Conservation (phyloP, 2,888 invertebrate genomes). For the Abrostola tripartita region DNA sequence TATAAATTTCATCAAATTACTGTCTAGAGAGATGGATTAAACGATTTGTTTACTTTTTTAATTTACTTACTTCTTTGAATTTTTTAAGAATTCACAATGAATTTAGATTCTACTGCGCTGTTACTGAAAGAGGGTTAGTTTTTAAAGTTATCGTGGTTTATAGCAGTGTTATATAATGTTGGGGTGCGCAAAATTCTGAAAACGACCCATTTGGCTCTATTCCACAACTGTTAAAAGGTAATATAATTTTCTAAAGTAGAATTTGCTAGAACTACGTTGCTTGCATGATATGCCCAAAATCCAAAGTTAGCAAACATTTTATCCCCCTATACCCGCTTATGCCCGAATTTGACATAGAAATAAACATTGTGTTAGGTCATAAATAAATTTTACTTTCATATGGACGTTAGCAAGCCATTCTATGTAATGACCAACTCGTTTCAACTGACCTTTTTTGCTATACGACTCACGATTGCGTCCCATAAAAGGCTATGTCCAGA, state of each 20-base stretch:
- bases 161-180: no score
- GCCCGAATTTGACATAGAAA: constrained; percentile 49
- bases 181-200: no score
- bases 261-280: constrained; percentile 8
- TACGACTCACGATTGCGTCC: constrained; percentile 73
- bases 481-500: constrained; percentile 86
- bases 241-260: constrained; percentile 1
- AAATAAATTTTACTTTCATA: constrained; percentile 83
- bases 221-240: constrained; percentile 21
- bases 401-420: constrained; percentile 75
- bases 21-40: constrained; percentile 30
- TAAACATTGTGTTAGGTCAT: constrained; percentile 48
- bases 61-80: constrained; percentile 10
- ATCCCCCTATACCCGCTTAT: constrained; percentile 32
- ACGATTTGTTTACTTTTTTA: constrained; percentile 13
- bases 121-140: not conserved
- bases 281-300: not conserved
- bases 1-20: constrained; percentile 66
- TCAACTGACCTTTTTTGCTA: constrained; percentile 78
- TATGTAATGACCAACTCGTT: constrained; percentile 78
- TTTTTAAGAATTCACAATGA: not conserved
- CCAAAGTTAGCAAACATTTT: constrained; percentile 12
- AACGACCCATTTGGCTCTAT: constrained; percentile 27
- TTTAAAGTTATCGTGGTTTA: not conserved
- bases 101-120: not conserved